These are phyloP conservation scores for Sebastes glaucus DNA, from an alignment of 2,797 vertebrate genomes.

Conservation along the genomic window DNA sequence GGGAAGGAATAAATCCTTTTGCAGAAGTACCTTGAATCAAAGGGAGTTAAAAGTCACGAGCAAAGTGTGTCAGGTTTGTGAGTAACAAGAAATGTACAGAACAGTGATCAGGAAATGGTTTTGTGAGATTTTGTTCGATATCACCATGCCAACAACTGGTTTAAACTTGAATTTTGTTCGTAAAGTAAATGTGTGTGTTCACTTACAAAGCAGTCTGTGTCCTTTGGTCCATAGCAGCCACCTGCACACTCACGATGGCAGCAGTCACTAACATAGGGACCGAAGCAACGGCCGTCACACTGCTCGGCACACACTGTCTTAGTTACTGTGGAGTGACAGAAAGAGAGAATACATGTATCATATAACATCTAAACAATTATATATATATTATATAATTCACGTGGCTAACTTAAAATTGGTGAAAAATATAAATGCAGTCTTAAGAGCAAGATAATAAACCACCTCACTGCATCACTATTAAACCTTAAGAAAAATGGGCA, in stretches of 20 bases:
- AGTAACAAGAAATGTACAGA: slow-evolving; percentile 2
- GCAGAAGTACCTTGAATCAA: not conserved
- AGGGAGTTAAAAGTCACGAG: not conserved
- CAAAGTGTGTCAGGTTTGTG: not conserved
- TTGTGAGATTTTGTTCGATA: not conserved
- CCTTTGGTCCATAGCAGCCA: slow-evolving; percentile 95
- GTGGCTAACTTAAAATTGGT: not conserved
- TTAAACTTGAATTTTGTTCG: not conserved
- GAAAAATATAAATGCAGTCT: not conserved
- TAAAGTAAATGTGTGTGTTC: not conserved
- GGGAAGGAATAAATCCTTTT: not conserved
- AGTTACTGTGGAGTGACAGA: slow-evolving; percentile 84
- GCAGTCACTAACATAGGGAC: slow-evolving; percentile 96
- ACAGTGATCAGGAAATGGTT: not conserved
- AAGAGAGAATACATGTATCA: not conserved
- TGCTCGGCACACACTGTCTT: slow-evolving; percentile 97
- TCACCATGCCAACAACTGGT: not conserved
- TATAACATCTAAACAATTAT: too few relatives aligned
- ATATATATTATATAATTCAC: not conserved
- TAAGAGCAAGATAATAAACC: not conserved
- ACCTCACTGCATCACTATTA: not conserved
- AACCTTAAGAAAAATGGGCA: not conserved
- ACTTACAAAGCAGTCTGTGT: slow-evolving; percentile 98
- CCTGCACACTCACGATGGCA: slow-evolving; percentile 98
- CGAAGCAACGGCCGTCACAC: slow-evolving; percentile 96